Evolutionary conservation across 2,888 invertebrate genomes (phyloP), one percentile per base, ranked within the genome.

Genomic region (Aphidoletes aphidimyza): DNA sequence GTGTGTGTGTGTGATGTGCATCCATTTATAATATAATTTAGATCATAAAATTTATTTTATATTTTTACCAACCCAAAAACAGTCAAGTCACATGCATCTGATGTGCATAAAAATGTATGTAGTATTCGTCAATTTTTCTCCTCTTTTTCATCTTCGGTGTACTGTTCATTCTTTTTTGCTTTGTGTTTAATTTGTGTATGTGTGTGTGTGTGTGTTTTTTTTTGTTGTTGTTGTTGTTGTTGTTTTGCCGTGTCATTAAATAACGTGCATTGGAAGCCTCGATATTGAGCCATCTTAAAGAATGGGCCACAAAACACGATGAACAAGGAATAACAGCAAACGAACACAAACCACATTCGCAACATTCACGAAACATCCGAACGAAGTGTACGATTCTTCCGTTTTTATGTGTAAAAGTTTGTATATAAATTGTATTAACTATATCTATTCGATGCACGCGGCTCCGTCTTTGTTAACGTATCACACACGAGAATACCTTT

Each of bases 11-110:
- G 54, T 54, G 17, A 17, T 47, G 19, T 78, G 81, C 37, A 37
- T n/a, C 81, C 81, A 81, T 81, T 81, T 81, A 81, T 81, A 81
- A 81, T 81, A 81, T 81, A 81, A 81, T 81, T 81, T 37, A 37
- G 81, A 81, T 81, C 81, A 22, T 81, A 81, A 81, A 81, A 81
- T 81, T 69, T 81, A 37, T 81, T 81, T 81, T 81, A 37, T 81
- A 36, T 81, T 37, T 37, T 81, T 81, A 37, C 81, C 81, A 37
- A 37, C 81, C 37, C 36, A 81, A 81, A 81, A 81, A n/a, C 36
- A 26, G 54, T 6, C 19, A 81, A 81, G 9, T n/a, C 54, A 81
- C 37, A 37, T 39, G 22, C 37, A 81, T 81, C 36, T 81, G 78
- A 78, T 78, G 37, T 81, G 37, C 81, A 54, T 54, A 54, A 6